A percentile compares a stretch with the other conserved stretches of the same genome.
These are phyloP conservation scores for Rhinoraja longicauda DNA, from an alignment of 2,797 vertebrate genomes.

Conservation along the genomic window DNA sequence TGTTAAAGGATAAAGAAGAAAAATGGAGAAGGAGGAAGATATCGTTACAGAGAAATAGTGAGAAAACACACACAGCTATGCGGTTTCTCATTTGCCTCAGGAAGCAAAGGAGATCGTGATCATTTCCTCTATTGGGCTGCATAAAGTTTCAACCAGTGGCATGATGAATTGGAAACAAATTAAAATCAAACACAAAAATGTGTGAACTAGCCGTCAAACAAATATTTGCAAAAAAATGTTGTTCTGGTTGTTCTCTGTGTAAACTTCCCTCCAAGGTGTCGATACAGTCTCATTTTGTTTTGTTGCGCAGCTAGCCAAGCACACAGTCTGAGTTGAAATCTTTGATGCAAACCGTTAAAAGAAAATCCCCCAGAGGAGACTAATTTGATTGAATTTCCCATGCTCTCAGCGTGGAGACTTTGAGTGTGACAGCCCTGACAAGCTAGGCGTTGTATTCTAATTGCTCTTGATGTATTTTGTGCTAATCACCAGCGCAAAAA, in stretches of 20 bases:
- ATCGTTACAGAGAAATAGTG: not conserved
- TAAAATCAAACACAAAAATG: conserved; percentile 22
- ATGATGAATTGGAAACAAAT: conserved; percentile 27
- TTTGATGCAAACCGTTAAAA: conserved; percentile 58
- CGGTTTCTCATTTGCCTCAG: not conserved
- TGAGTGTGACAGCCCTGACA: conserved; percentile 56
- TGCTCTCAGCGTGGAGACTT: conserved; percentile 52
- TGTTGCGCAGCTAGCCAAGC: conserved; percentile 46
- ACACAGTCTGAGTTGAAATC: conserved; percentile 52
- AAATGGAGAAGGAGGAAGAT: not conserved
- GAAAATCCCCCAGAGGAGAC: conserved; percentile 55
- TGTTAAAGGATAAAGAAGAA: not conserved
- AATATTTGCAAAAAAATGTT: not conserved
- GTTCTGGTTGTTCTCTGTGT: conserved; percentile 6
- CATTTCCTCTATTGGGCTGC: not conserved
- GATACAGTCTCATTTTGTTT: conserved; percentile 28
- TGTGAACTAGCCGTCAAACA: not conserved
- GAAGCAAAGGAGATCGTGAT: not conserved
- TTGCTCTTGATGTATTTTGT: conserved; percentile 63
- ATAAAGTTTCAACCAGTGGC: conserved; percentile 20
- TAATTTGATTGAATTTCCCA: conserved; percentile 61
- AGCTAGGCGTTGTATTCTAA: conserved; percentile 58
- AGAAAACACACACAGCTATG: not conserved
- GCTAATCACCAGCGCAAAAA: conserved; percentile 68
- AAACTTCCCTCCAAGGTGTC: conserved; percentile 27